These are phyloP conservation scores for Eudemis profundana DNA, from an alignment of 2,888 invertebrate species.

Conservation along the genomic window DNA sequence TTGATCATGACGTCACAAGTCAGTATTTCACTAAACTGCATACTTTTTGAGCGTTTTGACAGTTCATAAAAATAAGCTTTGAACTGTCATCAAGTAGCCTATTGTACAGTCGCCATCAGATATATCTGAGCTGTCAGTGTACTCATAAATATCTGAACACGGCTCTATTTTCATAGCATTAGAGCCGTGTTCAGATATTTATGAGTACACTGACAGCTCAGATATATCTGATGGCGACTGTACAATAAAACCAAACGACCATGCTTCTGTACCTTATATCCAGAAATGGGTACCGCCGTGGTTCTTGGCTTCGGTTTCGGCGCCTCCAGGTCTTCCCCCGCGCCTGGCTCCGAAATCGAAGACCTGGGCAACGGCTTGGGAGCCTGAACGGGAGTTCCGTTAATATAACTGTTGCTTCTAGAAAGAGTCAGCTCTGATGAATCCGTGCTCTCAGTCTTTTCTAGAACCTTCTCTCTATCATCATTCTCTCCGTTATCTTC, in stretches of 20 bases:
- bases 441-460: conserved; percentile 36
- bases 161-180: too few relatives aligned
- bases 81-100: too few relatives aligned
- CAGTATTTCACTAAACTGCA: too few relatives aligned
- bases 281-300: conserved; percentile 86
- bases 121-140: too few relatives aligned
- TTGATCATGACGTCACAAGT: too few relatives aligned
- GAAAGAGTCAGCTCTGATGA: conserved; percentile 68
- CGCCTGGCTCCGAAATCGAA: conserved; percentile 89
- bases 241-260: conserved; percentile 47
- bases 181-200: too few relatives aligned
- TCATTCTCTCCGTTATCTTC: conserved; percentile 54
- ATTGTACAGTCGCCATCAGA: too few relatives aligned
- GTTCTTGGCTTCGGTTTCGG: conserved; percentile 90
- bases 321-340: conserved; percentile 78
- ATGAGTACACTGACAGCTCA: too few relatives aligned
- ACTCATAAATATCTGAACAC: too few relatives aligned
- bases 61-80: too few relatives aligned
- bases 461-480: conserved; percentile 38
- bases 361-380: conserved; percentile 93
- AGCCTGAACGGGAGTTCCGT: conserved; percentile 78
- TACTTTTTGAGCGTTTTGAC: too few relatives aligned
- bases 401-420: conserved; percentile 75
- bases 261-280: conserved; percentile 90
- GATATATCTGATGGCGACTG: too few relatives aligned